These are phyloP conservation scores for Romanogobio albipinnatus DNA, from an alignment of 2,113 vertebrate genomes.

Conservation along the genomic window DNA sequence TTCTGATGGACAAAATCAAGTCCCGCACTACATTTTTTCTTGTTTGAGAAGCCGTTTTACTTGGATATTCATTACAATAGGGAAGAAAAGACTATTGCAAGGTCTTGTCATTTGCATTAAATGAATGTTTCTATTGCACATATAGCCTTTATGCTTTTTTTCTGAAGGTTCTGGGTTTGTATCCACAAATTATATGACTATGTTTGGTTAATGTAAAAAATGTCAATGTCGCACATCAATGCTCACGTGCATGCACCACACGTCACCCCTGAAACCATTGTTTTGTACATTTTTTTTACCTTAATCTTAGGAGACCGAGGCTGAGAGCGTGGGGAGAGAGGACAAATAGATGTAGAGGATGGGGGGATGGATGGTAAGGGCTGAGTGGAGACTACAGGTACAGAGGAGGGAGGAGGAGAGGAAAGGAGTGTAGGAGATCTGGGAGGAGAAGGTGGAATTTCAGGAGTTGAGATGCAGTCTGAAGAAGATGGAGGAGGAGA, in stretches of 20 bases:
- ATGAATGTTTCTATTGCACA: background rate
- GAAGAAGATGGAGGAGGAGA: conserved; percentile 2
- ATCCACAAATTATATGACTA: background rate
- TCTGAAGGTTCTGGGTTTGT: background rate
- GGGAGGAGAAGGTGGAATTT: background rate
- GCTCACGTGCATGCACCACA: conserved; percentile 57
- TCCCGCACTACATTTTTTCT: too few relatives aligned
- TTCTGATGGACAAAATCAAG: too few relatives aligned
- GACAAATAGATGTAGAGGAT: conserved; percentile 74
- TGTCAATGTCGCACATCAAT: background rate
- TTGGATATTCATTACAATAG: too few relatives aligned
- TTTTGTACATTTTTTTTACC: conserved; percentile 77
- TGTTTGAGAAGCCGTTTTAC: too few relatives aligned
- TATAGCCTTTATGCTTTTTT: background rate
- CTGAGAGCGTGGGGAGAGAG: conserved; percentile 75
- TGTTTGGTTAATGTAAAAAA: background rate
- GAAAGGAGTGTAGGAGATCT: background rate
- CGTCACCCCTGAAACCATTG: background rate
- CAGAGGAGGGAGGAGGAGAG: conserved; percentile 54
- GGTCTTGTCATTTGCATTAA: background rate
- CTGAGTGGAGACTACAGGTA: conserved; percentile 54
- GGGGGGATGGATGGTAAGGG: conserved; percentile 60
- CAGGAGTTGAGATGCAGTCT: background rate
- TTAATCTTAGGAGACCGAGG: conserved; percentile 81
- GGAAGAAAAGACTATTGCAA: too few relatives aligned